These are phyloP conservation scores for Nothocercus nigrocapillus DNA, from an alignment of 2,113 vertebrate genomes.

Conservation along the genomic window DNA sequence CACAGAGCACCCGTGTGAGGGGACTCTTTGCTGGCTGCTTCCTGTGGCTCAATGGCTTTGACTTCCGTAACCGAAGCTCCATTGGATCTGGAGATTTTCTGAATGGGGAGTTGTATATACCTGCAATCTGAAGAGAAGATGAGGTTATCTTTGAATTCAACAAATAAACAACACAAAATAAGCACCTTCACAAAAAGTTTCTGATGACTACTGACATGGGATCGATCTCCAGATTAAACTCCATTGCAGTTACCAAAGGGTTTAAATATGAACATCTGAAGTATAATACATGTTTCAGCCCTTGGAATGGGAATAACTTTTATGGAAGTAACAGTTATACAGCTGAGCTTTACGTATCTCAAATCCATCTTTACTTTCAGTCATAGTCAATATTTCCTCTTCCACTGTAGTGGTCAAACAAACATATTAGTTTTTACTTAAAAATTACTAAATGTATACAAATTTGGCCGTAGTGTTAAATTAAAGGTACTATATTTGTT, in stretches of 20 bases:
- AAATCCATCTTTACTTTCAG: background rate
- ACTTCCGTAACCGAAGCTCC: constrained; percentile 84
- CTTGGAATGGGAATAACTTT: background rate
- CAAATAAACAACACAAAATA: background rate
- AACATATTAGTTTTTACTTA: background rate
- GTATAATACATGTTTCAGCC: background rate
- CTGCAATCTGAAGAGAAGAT: constrained; percentile 81
- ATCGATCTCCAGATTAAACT: background rate
- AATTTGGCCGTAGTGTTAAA: background rate
- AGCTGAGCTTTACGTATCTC: background rate
- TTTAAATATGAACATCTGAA: background rate
- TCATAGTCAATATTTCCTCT: background rate
- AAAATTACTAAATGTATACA: background rate
- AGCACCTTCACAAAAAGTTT: background rate
- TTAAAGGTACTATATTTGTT: background rate
- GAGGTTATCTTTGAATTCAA: background rate
- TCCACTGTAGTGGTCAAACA: background rate
- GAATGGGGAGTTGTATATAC: constrained; percentile 92
- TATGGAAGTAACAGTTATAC: background rate
- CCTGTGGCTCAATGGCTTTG: constrained; percentile 77
- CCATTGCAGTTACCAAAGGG: background rate
- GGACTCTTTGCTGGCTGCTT: background rate
- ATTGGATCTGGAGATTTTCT: constrained; percentile 85
- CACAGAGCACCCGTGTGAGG: background rate
- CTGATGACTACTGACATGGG: background rate